Percentiles rank a stretch among this genome's conserved stretches.
phyloP scores from a whole-genome alignment of 2,888 invertebrate species.

The Chelonus formosanus region DNA sequence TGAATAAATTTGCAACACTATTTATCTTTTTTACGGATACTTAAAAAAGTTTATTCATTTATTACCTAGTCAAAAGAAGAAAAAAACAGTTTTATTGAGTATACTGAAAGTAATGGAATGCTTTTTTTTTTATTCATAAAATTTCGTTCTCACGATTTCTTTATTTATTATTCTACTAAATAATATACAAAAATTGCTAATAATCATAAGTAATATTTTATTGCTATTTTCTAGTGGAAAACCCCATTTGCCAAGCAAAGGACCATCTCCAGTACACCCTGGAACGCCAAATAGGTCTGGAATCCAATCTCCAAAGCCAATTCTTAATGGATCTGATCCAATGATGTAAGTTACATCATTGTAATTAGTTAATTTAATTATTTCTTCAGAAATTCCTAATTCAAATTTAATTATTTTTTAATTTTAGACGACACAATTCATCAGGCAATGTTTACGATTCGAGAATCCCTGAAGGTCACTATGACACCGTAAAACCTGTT shows the following conservation, averaged over 20 bases:
- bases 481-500: slow-evolving; percentile 61
- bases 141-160: no score
- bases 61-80: no score
- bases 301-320: slow-evolving; percentile 61
- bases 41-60: no score
- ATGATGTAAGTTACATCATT: slow-evolving; percentile 49
- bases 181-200: slow-evolving; percentile 2
- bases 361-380: slow-evolving; percentile 15
- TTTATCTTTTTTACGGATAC: no score
- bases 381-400: not conserved
- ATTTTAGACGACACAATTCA: slow-evolving; percentile 53
- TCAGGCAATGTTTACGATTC: slow-evolving; percentile 54
- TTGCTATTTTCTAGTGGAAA: slow-evolving; percentile 54
- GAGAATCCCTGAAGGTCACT: slow-evolving; percentile 60
- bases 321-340: slow-evolving; percentile 58
- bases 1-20: no score
- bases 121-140: no score
- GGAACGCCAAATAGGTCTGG: slow-evolving; percentile 58
- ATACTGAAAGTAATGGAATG: no score
- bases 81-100: no score
- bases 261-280: slow-evolving; percentile 60
- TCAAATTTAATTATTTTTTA: slow-evolving; percentile 27
- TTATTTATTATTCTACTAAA: not conserved
- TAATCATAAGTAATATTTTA: not conserved
- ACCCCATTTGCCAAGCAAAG: slow-evolving; percentile 58